Conservation (phyloP, 2,797 vertebrate species). For the Xiphorhynchus erythropygius region DNA sequence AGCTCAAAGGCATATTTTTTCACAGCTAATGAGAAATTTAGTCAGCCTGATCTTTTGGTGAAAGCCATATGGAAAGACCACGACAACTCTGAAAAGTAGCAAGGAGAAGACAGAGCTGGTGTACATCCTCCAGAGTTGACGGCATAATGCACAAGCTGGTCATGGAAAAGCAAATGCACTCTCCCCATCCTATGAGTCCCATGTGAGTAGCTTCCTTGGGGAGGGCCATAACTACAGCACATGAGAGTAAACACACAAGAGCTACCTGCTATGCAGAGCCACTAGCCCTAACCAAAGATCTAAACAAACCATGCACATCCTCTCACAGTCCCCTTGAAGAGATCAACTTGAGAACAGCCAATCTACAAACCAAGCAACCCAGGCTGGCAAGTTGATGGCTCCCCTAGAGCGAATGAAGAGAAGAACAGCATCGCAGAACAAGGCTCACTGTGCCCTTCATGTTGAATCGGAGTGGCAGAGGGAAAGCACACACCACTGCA, state of each 20-base stretch:
- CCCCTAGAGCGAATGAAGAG: not conserved
- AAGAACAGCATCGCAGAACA: not conserved
- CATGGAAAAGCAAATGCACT: not conserved
- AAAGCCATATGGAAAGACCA: not conserved
- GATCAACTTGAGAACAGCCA: not conserved
- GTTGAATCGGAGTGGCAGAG: not conserved
- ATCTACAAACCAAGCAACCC: not conserved
- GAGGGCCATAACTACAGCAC: not conserved
- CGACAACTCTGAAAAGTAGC: not conserved
- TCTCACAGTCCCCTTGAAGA: not conserved
- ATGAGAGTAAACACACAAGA: not conserved
- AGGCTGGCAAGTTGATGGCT: not conserved
- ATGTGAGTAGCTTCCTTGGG: not conserved
- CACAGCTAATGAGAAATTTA: not conserved
- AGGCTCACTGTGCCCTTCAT: rapidly evolving
- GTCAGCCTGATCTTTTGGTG: not conserved
- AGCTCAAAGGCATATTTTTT: not conserved
- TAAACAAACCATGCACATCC: not conserved
- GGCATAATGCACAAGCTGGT: not conserved
- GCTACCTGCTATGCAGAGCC: not conserved
- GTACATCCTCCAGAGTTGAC: rapidly evolving
- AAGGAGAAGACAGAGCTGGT: not conserved
- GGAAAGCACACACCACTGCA: not conserved
- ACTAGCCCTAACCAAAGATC: not conserved
- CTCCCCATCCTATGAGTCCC: not conserved